Conservation (phyloP, 37 sponge, comb jelly and placozoan species). For the Tethya wilhelma region DNA sequence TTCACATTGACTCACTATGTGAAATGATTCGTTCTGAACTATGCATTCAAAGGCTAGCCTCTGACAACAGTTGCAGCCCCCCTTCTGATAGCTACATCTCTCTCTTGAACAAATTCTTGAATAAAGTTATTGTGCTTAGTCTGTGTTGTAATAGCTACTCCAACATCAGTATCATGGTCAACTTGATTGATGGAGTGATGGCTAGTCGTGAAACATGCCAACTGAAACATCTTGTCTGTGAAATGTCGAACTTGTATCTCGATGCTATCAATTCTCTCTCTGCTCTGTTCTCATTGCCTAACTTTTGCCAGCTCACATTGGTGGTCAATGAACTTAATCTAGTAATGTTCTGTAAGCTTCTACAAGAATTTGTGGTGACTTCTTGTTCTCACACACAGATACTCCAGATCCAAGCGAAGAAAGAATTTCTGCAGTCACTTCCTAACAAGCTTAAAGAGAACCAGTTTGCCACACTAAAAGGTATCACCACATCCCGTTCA, state of each 20-base stretch:
- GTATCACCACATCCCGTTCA: neutral
- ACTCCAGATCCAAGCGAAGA: neutral
- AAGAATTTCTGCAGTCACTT: neutral
- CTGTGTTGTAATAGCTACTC: neutral
- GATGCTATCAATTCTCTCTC: neutral
- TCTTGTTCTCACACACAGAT: neutral
- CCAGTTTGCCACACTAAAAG: neutral
- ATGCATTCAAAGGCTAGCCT: neutral
- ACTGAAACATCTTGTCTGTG: neutral
- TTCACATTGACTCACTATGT: too few species aligned
- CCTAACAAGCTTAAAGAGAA: neutral
- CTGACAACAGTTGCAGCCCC: neutral
- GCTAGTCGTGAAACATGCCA: neutral
- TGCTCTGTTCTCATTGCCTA: neutral
- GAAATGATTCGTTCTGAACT: neutral
- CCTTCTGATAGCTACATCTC: neutral
- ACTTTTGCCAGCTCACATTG: neutral
- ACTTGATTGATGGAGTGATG: neutral
- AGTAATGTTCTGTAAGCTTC: neutral
- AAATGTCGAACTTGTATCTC: neutral
- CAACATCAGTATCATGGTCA: neutral
- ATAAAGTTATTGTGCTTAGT: neutral
- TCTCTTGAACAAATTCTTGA: neutral
- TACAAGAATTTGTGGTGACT: neutral
- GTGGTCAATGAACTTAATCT: neutral